phyloP scores from a whole-genome alignment of 1,140 invertebrate species.

The Ips nitidus region DNA sequence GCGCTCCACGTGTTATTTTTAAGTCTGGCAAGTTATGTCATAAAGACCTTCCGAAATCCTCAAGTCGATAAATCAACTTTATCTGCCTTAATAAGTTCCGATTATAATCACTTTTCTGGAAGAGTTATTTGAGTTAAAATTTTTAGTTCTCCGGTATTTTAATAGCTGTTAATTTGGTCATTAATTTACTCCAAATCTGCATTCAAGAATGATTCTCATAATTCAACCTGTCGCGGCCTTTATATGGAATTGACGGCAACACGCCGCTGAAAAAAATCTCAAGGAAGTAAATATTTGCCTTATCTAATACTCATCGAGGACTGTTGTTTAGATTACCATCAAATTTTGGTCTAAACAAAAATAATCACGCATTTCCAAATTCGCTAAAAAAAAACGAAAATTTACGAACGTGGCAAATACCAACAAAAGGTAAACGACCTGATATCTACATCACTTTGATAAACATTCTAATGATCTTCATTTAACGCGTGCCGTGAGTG shows the following conservation, averaged over 20 bases:
- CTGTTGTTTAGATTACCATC: not conserved
- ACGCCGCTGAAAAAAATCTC: not conserved
- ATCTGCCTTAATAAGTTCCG: constrained; percentile 9
- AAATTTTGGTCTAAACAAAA: constrained; percentile 15
- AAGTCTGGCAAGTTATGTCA: constrained; percentile 9
- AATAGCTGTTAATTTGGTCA: constrained; percentile 22
- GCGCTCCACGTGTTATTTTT: constrained; percentile 10
- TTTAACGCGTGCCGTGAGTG: constrained; percentile 12
- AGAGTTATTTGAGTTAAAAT: constrained; percentile 3
- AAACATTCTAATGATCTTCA: constrained; percentile 24
- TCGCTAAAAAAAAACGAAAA: constrained; percentile 11
- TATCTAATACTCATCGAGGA: constrained; percentile 10
- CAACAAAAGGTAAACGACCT: constrained; percentile 28
- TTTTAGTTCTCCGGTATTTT: constrained; percentile 17
- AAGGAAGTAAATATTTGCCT: constrained; percentile 18
- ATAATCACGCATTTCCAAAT: constrained; percentile 20
- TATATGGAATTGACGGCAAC: not conserved
- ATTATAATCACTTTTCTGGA: constrained; percentile 7
- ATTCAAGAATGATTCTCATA: constrained; percentile 10
- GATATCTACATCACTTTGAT: constrained; percentile 24
- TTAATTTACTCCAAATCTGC: constrained; percentile 22
- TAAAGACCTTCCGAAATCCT: constrained; percentile 11
- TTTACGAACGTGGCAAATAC: constrained; percentile 10
- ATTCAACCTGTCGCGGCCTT: constrained; percentile 5
- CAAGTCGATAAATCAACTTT: constrained; percentile 12